Evolutionary conservation across 2,888 invertebrate species (phyloP), one percentile per base, ranked within the genome.

Genomic region (Bembecia ichneumoniformis): DNA sequence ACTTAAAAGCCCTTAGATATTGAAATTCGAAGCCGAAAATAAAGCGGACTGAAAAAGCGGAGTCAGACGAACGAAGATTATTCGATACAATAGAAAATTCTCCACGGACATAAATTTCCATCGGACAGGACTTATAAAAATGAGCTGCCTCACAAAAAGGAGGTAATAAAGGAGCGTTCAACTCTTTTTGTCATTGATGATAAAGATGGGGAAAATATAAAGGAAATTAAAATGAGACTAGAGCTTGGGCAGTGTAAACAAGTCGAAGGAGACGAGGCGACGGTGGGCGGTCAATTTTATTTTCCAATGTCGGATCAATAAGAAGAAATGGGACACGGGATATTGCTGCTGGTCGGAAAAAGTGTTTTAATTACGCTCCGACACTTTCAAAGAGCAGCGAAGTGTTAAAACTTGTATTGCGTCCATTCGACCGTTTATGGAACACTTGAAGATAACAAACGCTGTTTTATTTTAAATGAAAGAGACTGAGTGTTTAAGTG

Each of bases 221-320:
- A 63, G 70, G 72, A 75, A 80, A 82, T 82, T 80, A 80, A 79
- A 82, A 82, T 74, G 74, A 71, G 69, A 61, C 55, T 49, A 51
- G 49, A 63, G 58, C 66, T 65, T 63, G 70, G 74, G 69, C 69
- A 76, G 64, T 68, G 71, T 76, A 78, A 81, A 79, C 74, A 79
- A 70, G 67, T 52, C 52, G 57, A 54, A 56, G 55, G 60, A 59
- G 55, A 56, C 50, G 48, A 51, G 17, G 56, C 47, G 49, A 13
- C 40, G 40, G 11, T 45, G 20, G 50, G 44, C 49, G 52, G 46
- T 47, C 52, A 59, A 63, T 65, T 68, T 65, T 74, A 76, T 74
- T 76, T 75, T 76, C 72, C 74, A 69, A 74, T 72, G 66, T 62
- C 59, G 66, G 71, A 71, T 74, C 77, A 70, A 80, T 77, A 73